Evolutionary conservation across 2,888 invertebrate genomes (phyloP).

Genomic region (Amiota minor): DNA sequence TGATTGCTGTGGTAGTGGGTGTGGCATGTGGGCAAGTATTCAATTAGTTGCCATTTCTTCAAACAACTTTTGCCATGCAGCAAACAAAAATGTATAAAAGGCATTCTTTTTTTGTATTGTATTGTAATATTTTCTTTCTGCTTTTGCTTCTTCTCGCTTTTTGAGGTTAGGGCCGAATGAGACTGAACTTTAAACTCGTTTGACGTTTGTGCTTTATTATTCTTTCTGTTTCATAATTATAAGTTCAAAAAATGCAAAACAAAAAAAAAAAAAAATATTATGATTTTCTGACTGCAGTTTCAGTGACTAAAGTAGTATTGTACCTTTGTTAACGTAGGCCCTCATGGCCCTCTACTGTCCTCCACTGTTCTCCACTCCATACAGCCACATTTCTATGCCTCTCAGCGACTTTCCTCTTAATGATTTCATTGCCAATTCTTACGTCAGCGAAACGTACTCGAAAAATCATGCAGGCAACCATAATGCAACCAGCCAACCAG

Average conservation of each 20-base stretch:
- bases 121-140: neutral
- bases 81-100: constrained; percentile 27
- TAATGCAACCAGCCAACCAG: constrained; percentile 11
- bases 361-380: constrained; percentile 22
- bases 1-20: neutral
- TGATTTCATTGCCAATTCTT: constrained; percentile 35
- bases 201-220: neutral
- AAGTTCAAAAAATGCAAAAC: no score
- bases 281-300: constrained; percentile 12
- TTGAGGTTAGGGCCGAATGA: constrained; percentile 16
- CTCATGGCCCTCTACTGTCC: neutral
- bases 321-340: constrained; percentile 40
- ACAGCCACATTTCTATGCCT: constrained; percentile 8
- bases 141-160: neutral
- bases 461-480: constrained; percentile 56
- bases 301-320: constrained; percentile 3
- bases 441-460: constrained; percentile 50
- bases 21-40: constrained; percentile 43
- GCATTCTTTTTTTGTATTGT: neutral
- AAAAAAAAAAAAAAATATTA: neutral
- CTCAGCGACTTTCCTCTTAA: constrained; percentile 16
- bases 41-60: constrained; percentile 61
- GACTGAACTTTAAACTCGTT: constrained; percentile 27
- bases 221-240: constrained; percentile 23
- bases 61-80: constrained; percentile 45